Evolutionary conservation across 2,888 invertebrate genomes (phyloP).

Genomic region (Metalampra italica): DNA sequence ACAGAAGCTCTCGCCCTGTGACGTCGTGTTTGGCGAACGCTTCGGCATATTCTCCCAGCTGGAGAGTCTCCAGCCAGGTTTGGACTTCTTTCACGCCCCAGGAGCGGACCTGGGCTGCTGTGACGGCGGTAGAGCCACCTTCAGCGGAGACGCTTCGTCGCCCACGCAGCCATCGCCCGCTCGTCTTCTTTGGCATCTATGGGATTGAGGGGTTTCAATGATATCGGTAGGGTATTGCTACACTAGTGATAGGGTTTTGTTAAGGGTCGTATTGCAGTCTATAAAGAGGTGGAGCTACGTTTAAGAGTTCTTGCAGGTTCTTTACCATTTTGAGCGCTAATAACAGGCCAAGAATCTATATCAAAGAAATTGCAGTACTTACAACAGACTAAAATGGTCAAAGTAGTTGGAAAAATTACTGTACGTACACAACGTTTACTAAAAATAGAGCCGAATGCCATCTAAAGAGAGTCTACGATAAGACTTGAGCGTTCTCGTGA

Average conservation of each 20-base stretch:
- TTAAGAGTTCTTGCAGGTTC: no score
- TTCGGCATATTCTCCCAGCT: constrained; percentile 94
- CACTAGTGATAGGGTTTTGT: not conserved
- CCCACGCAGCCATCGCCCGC: constrained; percentile 60
- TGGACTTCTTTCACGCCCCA: constrained; percentile 96
- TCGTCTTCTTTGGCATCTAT: constrained; percentile 63
- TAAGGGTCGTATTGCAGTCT: not conserved
- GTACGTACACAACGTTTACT: constrained; percentile 1
- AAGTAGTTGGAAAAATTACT: no score
- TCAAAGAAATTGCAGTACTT: no score
- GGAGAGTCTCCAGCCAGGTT: constrained; percentile 92
- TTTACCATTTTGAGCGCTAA: no score
- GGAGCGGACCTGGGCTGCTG: constrained; percentile 51
- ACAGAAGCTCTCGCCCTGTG: constrained; percentile 91
- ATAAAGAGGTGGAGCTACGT: no score
- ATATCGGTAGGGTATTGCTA: constrained; percentile 25
- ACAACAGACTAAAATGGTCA: no score
- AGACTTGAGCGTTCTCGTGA: constrained; percentile 32
- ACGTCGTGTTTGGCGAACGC: constrained; percentile 95
- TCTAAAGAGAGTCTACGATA: constrained; percentile 57
- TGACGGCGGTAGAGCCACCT: constrained; percentile 32
- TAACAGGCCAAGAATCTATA: no score
- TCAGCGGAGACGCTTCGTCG: constrained; percentile 60
- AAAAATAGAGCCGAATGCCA: constrained; percentile 44
- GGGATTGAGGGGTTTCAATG: constrained; percentile 18